phyloP scores from a whole-genome alignment of 2,113 vertebrate genomes.

The Notarius quadriscutis region DNA sequence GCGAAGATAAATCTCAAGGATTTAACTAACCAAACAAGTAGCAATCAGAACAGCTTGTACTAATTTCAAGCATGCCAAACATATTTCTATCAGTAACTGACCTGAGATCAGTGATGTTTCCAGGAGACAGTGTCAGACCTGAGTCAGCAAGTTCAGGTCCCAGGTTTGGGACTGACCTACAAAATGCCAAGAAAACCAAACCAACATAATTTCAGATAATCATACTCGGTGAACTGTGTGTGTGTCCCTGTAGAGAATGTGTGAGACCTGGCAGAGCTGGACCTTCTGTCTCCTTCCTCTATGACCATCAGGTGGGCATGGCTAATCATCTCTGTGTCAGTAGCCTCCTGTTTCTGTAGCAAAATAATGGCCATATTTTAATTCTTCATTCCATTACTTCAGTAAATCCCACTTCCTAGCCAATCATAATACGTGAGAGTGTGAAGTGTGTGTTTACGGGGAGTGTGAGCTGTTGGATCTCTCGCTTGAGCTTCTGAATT shows the following conservation, averaged over 20 bases:
- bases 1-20: too few relatives aligned
- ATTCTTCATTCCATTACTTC: not conserved
- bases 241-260: not conserved
- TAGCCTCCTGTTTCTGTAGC: conserved; percentile 53
- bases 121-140: conserved; percentile 55
- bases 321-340: conserved; percentile 42
- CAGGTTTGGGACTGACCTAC: conserved; percentile 74
- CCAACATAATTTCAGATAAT: too few relatives aligned
- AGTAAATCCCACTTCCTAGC: not conserved
- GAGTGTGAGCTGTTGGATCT: conserved; percentile 66
- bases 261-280: conserved; percentile 68
- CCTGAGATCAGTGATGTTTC: conserved; percentile 53
- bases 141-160: conserved; percentile 80
- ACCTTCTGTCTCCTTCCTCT: conserved; percentile 60
- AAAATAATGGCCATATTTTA: not conserved
- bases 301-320: conserved; percentile 58
- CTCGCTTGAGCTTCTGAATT: conserved; percentile 75
- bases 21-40: too few relatives aligned
- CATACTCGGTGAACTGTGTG: not conserved
- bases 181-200: not conserved
- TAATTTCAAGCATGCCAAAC: too few relatives aligned
- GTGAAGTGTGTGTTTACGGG: not conserved
- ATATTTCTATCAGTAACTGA: conserved; percentile 44
- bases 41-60: too few relatives aligned
- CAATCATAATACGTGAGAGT: not conserved